These are phyloP conservation scores for rat (Rattus norvegicus) DNA, from an alignment of 2,113 vertebrate genomes.

Conservation along the genomic window DNA sequence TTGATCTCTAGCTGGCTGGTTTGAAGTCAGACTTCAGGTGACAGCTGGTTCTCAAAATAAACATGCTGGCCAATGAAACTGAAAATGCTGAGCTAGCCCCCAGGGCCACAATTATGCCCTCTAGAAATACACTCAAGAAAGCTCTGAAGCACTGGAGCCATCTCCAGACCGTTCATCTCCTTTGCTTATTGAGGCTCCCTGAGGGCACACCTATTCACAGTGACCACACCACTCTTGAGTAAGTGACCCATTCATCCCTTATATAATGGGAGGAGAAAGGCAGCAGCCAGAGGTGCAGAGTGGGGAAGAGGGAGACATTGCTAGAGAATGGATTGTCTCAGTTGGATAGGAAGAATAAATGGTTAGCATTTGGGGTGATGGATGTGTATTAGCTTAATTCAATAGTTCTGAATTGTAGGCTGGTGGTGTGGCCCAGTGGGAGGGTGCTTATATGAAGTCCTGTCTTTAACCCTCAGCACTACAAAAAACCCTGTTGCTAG, in stretches of 20 bases:
- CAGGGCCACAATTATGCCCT: not conserved
- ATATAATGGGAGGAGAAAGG: not conserved
- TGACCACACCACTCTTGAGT: not conserved
- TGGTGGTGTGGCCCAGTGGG: not conserved
- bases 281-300: not conserved
- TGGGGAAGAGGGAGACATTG: not conserved
- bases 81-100: not conserved
- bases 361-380: not conserved
- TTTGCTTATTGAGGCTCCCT: not conserved
- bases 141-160: not conserved
- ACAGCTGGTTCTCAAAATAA: not conserved
- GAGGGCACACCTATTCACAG: too few species aligned
- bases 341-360: not conserved
- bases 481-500: too few species aligned
- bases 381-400: not conserved
- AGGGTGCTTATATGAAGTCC: not conserved
- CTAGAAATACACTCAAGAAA: not conserved
- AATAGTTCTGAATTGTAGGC: not conserved
- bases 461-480: not conserved
- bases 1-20: constrained; percentile 12
- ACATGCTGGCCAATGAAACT: not conserved
- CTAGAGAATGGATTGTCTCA: not conserved
- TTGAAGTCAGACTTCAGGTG: constrained; percentile 20
- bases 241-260: not conserved
- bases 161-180: not conserved